Conservation (phyloP, 2,888 invertebrate species). For the Vanessa cardui region DNA sequence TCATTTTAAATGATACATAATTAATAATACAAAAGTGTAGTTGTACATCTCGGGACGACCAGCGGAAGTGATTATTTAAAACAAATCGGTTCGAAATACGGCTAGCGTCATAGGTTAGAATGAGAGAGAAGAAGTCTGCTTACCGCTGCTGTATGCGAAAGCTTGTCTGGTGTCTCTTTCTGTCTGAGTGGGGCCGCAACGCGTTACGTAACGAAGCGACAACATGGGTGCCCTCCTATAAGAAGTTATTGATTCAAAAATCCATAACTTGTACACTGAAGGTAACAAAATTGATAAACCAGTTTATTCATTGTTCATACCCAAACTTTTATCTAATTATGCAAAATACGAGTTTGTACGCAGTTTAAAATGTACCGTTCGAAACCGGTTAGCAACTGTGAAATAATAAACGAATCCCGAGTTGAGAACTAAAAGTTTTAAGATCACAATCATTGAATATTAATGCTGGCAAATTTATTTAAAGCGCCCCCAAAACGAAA, state of each 20-base stretch:
- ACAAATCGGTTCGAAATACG: no score
- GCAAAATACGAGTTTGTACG: constrained; percentile 66
- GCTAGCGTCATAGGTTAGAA: no score
- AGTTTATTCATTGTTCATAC: constrained; percentile 53
- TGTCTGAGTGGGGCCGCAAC: no score
- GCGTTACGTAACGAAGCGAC: no score
- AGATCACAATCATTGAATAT: constrained; percentile 67
- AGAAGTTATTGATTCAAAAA: background rate
- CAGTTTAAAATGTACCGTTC: constrained; percentile 52
- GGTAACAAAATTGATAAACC: constrained; percentile 13
- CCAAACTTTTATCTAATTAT: constrained; percentile 69
- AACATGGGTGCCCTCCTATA: no score
- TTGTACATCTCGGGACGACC: no score
- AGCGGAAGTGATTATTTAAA: no score
- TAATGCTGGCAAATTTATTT: constrained; percentile 58
- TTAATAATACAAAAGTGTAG: no score
- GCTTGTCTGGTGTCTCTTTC: no score
- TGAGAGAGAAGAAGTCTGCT: no score
- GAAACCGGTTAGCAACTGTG: constrained; percentile 44
- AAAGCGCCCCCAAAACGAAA: constrained; percentile 45
- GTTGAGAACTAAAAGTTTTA: constrained; percentile 51
- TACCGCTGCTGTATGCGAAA: no score
- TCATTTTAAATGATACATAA: no score
- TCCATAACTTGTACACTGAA: background rate
- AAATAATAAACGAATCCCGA: constrained; percentile 62